Evolutionary conservation across 2,113 vertebrate species (phyloP).

Genomic region (Semicossyphus pulcher): DNA sequence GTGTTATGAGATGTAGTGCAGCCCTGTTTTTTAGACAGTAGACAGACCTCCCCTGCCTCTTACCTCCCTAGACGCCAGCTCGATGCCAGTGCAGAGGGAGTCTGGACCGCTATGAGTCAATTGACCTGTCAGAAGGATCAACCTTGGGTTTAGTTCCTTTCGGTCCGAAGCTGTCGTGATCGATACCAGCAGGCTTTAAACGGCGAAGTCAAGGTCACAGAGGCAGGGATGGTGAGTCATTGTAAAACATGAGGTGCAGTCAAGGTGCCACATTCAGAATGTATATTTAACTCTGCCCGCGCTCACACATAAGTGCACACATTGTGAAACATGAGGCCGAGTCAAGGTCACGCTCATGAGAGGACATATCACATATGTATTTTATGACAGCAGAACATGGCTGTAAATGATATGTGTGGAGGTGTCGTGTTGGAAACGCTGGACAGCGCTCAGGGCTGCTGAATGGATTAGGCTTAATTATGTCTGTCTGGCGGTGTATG

Average conservation of each 20-base stretch:
- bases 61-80: constrained; percentile 15
- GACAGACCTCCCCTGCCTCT: constrained; percentile 1
- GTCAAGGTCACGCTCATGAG: constrained; percentile 29
- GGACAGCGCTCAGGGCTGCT: not conserved
- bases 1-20: not conserved
- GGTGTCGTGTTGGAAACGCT: not conserved
- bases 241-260: constrained; percentile 52
- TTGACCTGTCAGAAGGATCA: constrained; percentile 5
- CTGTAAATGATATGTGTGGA: constrained; percentile 18
- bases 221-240: constrained; percentile 24
- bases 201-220: constrained; percentile 17
- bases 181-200: constrained; percentile 3
- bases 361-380: not conserved
- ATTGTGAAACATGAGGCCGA: constrained; percentile 33
- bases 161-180: not conserved
- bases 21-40: constrained; percentile 3
- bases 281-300: constrained; percentile 52
- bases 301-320: constrained; percentile 4
- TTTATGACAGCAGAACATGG: constrained; percentile 6
- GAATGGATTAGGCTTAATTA: constrained; percentile 7
- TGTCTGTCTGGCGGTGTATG: constrained; percentile 5
- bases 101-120: not conserved
- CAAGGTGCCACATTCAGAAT: constrained; percentile 45
- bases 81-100: not conserved
- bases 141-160: constrained; percentile 16